phyloP scores from a whole-genome alignment of 2,888 invertebrate species.

The Orgyia antiqua region DNA sequence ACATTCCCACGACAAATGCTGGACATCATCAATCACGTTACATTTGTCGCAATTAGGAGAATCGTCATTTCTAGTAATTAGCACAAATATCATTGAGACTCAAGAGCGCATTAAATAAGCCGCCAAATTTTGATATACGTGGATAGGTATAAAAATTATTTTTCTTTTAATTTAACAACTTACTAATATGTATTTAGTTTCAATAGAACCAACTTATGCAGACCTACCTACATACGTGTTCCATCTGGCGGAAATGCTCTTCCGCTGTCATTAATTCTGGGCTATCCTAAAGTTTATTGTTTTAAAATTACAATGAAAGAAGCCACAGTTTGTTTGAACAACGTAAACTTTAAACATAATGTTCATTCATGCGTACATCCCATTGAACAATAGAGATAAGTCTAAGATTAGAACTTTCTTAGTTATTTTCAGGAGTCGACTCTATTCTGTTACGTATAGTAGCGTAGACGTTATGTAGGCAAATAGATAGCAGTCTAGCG shows the following conservation, averaged over 20 bases:
- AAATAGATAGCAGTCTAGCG: constrained; percentile 50
- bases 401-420: not conserved
- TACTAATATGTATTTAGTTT: no score
- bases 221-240: constrained; percentile 41
- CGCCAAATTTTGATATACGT: no score
- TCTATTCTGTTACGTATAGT: constrained; percentile 10
- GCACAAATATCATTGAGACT: no score
- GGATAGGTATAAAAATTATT: no score
- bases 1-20: no score
- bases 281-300: constrained; percentile 62
- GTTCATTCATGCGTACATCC: constrained; percentile 50
- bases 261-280: constrained; percentile 71
- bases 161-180: no score
- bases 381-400: constrained; percentile 6
- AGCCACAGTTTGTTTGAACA: constrained; percentile 48
- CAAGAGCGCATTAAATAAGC: no score
- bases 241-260: constrained; percentile 75
- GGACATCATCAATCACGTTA: no score
- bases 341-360: constrained; percentile 31
- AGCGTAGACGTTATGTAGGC: constrained; percentile 28
- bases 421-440: constrained; percentile 6
- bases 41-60: no score
- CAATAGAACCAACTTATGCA: no score
- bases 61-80: no score
- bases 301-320: constrained; percentile 60